Evolutionary conservation across 2,113 vertebrate species (phyloP).

Genomic region (Nicator chloris): DNA sequence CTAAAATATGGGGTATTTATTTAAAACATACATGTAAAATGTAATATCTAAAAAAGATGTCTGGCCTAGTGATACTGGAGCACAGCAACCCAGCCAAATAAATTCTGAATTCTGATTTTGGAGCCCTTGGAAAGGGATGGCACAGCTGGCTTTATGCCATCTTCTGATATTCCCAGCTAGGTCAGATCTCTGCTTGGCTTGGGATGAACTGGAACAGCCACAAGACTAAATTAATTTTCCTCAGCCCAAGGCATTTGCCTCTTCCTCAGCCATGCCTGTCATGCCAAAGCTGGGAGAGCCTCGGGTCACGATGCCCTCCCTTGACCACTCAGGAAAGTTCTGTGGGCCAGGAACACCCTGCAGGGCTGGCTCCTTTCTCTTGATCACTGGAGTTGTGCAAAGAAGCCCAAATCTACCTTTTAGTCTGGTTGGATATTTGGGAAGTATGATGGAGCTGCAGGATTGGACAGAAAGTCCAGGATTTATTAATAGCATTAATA

Average conservation of each 20-base stretch:
- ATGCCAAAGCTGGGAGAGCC: neutral
- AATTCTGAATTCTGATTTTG: neutral
- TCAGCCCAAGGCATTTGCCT: neutral
- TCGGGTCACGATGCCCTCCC: neutral
- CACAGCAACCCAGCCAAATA: neutral
- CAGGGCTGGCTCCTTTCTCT: neutral
- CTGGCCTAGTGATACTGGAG: neutral
- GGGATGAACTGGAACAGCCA: neutral
- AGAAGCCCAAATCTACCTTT: neutral
- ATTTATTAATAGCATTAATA: slow-evolving; percentile 29
- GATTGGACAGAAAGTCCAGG: neutral
- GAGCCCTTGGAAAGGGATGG: neutral
- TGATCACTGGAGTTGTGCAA: neutral
- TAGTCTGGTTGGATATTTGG: neutral
- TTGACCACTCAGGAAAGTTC: neutral
- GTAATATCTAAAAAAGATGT: slow-evolving; percentile 49
- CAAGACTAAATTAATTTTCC: neutral
- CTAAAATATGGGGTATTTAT: slow-evolving; percentile 66
- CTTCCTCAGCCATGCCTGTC: neutral
- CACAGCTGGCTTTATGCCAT: slow-evolving; percentile 15
- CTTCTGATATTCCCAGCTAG: neutral
- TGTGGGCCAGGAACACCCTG: neutral
- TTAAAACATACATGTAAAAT: slow-evolving; percentile 64
- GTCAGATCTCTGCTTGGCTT: neutral
- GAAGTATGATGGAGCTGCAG: neutral